These are phyloP conservation scores for Neolamprologus cancellatus DNA, from an alignment of 2,113 vertebrate genomes.

Conservation along the genomic window DNA sequence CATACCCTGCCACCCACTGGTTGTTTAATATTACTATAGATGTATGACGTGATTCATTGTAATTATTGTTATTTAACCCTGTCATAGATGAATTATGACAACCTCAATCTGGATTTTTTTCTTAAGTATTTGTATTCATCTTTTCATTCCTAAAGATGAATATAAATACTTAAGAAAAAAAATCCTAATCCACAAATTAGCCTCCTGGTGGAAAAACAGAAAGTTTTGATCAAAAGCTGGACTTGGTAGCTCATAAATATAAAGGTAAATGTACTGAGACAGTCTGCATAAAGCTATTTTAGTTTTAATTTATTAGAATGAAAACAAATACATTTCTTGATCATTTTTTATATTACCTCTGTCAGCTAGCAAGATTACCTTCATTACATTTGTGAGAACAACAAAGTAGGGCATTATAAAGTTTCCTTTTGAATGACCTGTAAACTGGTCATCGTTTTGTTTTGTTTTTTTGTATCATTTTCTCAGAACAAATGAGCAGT, in stretches of 20 bases:
- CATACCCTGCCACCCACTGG: not conserved
- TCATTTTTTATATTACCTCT: not conserved
- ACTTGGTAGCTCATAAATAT: not conserved
- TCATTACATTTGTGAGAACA: not conserved
- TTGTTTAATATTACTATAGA: not conserved
- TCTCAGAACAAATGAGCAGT: not conserved
- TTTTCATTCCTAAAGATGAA: not conserved
- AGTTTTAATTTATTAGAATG: not conserved
- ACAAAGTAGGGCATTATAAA: not conserved
- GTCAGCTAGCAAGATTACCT: not conserved
- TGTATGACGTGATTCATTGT: not conserved
- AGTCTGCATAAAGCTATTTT: not conserved
- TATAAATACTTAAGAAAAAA: not conserved
- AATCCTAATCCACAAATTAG: not conserved
- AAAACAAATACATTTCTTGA: not conserved
- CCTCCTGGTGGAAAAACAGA: not conserved
- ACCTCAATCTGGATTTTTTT: not conserved
- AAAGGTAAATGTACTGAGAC: not conserved
- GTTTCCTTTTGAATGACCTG: not conserved
- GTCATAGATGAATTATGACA: not conserved
- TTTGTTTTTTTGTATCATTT: not conserved
- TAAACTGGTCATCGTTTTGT: not conserved
- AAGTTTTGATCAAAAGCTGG: not conserved
- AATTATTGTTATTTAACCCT: not conserved
- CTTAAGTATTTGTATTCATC: not conserved